Conservation (phyloP, 2,797 vertebrate genomes). For the Numenius phaeopus region DNA sequence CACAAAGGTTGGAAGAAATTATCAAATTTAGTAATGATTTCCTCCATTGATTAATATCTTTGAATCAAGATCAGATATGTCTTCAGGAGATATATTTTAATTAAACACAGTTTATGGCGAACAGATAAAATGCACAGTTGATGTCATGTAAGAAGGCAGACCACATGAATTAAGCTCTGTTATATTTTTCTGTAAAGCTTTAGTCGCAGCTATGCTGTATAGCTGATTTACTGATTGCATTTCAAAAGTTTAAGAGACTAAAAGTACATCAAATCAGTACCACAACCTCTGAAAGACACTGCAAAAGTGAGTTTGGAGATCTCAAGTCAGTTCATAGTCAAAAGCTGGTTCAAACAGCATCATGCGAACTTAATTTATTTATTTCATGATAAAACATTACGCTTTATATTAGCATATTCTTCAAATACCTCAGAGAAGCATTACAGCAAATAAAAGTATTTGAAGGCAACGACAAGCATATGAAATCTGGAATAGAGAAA, state of each 20-base stretch:
- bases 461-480: neutral
- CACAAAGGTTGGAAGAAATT: neutral
- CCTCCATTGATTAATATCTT: neutral
- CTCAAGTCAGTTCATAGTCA: neutral
- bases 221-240: neutral
- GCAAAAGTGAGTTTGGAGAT: neutral
- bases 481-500: neutral
- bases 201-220: neutral
- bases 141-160: neutral
- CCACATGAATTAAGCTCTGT: neutral
- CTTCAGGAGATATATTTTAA: neutral
- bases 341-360: neutral
- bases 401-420: neutral
- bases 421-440: neutral
- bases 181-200: neutral
- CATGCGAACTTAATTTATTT: conserved; percentile 1
- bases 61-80: neutral
- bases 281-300: neutral
- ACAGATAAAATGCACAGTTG: neutral
- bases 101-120: neutral
- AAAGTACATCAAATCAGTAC: neutral
- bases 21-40: neutral
- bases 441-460: neutral
- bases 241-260: neutral
- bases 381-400: neutral